Evolutionary conservation across 2,888 invertebrate genomes (phyloP), one percentile per base, ranked within the genome.

Genomic region (Tenthredo amoena): DNA sequence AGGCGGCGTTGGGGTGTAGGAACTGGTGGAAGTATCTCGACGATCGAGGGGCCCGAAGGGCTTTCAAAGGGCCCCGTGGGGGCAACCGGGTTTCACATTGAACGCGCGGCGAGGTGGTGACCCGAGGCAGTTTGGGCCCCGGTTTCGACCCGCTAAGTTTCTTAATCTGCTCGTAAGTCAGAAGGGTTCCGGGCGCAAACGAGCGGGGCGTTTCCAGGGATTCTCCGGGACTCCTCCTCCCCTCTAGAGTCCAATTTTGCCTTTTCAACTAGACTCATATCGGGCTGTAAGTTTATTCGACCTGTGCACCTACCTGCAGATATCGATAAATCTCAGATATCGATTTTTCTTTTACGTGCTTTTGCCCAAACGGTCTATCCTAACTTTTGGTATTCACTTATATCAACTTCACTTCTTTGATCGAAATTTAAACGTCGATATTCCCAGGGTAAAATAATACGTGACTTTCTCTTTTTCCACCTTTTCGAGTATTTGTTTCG

Each of bases 151-250:
- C 68, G 83, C 83, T 83, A 83, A 90, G 90, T 90, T 90, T 90
- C 90, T 90, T 90, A 90, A 90, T 90, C 90, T 88, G 88, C 90
- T 90, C 90, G 90, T 90, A 90, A 90, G 90, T 90, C 90, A 88
- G 90, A 86, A 88, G 90, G 90, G 90, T 88, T 90, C 89, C 87
- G 87, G 86, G 90, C 83, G 68, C 88, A 90, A 90, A 89, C 88
- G 90, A 90, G 90, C 90, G 84, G 88, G 90, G 89, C 90, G 90
- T 88, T 89, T 87, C 90, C 68, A 43, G 37, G 83, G 62, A 81
- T 81, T 81, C 68, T 31, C 68, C 37, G 31, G 21, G 58, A 81
- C 81, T 81, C 58, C 62, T 65, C 43, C 40, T 40, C 58, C 71
- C 47, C 90, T 89, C 90, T 86, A 86, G 90, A 90, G 90, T 89